Evolutionary conservation across 2,797 vertebrate genomes (phyloP).

Genomic region (Fistularia tabacaria): DNA sequence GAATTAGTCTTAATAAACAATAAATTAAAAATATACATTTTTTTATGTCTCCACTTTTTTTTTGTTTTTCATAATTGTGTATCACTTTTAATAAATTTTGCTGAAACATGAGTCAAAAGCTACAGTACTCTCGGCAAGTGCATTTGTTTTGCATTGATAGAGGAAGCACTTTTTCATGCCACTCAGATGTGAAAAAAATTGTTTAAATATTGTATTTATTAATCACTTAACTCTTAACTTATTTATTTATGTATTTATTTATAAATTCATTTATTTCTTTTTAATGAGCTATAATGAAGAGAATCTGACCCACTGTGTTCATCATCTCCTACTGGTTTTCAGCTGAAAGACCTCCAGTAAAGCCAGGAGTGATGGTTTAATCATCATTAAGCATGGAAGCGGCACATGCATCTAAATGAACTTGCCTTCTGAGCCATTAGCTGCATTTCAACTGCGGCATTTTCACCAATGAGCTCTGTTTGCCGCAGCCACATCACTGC

Average conservation of each 20-base stretch:
- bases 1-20: too few species aligned
- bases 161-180: too few species aligned
- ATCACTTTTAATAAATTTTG: too few species aligned
- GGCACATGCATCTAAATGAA: conserved; percentile 55
- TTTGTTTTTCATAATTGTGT: too few species aligned
- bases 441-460: conserved; percentile 70
- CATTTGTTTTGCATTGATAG: too few species aligned
- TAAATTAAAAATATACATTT: too few species aligned
- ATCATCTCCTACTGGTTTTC: not conserved
- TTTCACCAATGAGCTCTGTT: conserved; percentile 60
- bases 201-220: not conserved
- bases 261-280: too few species aligned
- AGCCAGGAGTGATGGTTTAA: conserved; percentile 19
- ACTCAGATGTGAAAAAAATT: not conserved
- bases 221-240: too few species aligned
- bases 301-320: conserved; percentile 2
- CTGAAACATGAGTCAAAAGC: too few species aligned
- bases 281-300: conserved; percentile 15
- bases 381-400: conserved; percentile 41
- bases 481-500: conserved; percentile 8
- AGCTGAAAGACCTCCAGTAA: conserved; percentile 14
- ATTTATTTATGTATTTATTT: too few species aligned
- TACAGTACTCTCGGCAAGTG: too few species aligned
- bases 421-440: conserved; percentile 72
- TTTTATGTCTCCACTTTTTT: too few species aligned